Base-by-base conservation (phyloP, 2,888 invertebrate genomes). In the Thymelicus acteon region DNA sequence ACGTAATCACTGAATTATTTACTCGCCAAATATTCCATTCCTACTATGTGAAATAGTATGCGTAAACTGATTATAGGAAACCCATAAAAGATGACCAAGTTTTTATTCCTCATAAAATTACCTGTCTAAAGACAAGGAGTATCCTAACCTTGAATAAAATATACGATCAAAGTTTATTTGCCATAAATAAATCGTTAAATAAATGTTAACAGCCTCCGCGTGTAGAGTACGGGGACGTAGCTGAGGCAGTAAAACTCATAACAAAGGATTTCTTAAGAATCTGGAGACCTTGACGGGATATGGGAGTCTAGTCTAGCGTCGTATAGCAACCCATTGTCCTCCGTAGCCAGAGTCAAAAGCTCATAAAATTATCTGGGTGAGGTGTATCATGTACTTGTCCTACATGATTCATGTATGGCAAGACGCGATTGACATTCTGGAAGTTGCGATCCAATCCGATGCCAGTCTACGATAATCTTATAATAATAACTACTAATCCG, bases 131-230 rank as follows among this genome's bases (percentile, higher is more conserved):
- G 47, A 37, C 58, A 60, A 39, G 71, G 60, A 71, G 37, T 60
- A 71, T 60, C 65, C 60, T 65, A 65, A 65, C 65, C 60, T 71
- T 71, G 71, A 74, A 69, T 70, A 80, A 19, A 44, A 49, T 47
- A 48, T 60, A 64, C 70, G 58, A 81, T 78, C 79, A 81, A 80
- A 74, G 81, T 83, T 86, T 85, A 85, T 87, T 84, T 81, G 82
- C 82, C 82, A 85, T 88, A 86, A 87, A 88, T 85, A 82, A 82
- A 80, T 82, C 82, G 82, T 88, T 81, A 85, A 85, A 83, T 75
- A 77, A 75, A 74, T 75, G 78, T 79, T 78, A 75, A 71, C 72
- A 73, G 72, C 75, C 80, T 78, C 79, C 79, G 78, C 80, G 81
- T 81, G 83, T 84, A 83, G 78, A 73, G 75, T 80, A 71, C 12